These are phyloP conservation scores for Macrostomum lignano DNA, from an alignment of 1,140 invertebrate species.

Conservation along the genomic window DNA sequence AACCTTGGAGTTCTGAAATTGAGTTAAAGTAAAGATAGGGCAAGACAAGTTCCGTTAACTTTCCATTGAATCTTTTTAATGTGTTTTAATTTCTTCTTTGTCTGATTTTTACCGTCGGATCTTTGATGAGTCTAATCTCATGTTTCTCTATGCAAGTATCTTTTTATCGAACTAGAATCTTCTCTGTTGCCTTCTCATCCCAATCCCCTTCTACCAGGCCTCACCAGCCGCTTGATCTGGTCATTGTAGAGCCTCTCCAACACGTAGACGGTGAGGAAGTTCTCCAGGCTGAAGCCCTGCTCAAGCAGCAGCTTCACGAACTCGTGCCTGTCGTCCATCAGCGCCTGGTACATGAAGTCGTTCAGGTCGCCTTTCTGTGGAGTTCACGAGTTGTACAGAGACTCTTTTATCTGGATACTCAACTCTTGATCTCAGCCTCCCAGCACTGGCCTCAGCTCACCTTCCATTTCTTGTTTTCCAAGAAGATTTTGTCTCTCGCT, in stretches of 20 bases:
- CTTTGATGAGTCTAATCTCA: too few species aligned
- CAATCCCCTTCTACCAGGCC: too few species aligned
- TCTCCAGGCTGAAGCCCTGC: slow-evolving; percentile 77
- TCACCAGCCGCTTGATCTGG: background rate
- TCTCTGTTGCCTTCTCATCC: too few species aligned
- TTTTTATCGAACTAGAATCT: too few species aligned
- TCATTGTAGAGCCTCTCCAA: slow-evolving; percentile 58
- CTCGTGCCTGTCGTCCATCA: slow-evolving; percentile 70
- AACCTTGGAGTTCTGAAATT: slow-evolving; percentile 1
- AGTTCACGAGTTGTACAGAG: too few species aligned
- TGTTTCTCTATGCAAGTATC: too few species aligned
- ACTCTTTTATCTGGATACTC: background rate
- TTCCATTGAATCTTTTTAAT: too few species aligned
- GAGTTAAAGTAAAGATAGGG: too few species aligned
- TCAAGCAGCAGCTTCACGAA: slow-evolving; percentile 76
- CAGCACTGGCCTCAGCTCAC: background rate
- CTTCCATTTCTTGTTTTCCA: slow-evolving; percentile 8
- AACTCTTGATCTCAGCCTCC: background rate
- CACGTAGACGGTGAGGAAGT: slow-evolving; percentile 64
- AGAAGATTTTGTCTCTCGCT: slow-evolving; percentile 24
- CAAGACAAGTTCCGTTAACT: too few species aligned
- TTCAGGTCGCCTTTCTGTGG: slow-evolving; percentile 33
- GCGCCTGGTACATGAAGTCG: slow-evolving; percentile 75
- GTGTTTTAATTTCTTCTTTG: too few species aligned
- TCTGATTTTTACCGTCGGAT: too few species aligned